Base-by-base conservation (phyloP, 2,888 invertebrate species). In the Athalia rosae region DNA sequence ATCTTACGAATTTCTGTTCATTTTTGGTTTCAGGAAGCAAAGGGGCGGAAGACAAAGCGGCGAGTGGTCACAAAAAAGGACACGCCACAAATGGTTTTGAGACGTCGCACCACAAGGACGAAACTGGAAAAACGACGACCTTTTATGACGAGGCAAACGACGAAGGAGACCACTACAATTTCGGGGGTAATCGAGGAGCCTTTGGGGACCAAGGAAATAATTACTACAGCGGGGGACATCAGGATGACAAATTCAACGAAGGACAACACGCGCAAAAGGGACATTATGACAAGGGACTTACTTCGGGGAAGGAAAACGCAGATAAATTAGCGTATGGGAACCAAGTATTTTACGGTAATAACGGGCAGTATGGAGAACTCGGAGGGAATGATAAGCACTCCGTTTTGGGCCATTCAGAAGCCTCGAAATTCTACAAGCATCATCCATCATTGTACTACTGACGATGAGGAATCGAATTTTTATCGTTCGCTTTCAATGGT, bases 51-150 rank as follows among this genome's bases (percentile, higher is more conserved):
- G 82, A 92, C 50, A 92, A 92, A 78, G 91, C 92, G 81, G 92
- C 92, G 4, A 91, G 92, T 76, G 92, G 92, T 63, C 93, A 93
- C 86, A 93, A 93, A 83, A 94, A 93, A 81, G 93, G 93, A 0
- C 93, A 93, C 85, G 91, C 92, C 11, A 92, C 93, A 86, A 93
- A 94, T 86, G 93, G 94, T n/a, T 94, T 92, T 87, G 93, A 94
- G 85, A 91, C 92, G 4, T 93, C 93, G 4, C 93, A 93, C 85
- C 93, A 93, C 84, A 93, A 94, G 83, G 93, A 94, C 83, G 94
- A 94, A 83, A 92, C 93, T 82, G 93, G 93, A 78, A 93, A 93
- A 85, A 92, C 93, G 5, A 93, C 93, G 85, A 93, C 91, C 83
- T 94, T 92, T 90, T 94, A 93, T 83, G 94, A 94, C 78, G 93